Conservation (phyloP, 2,113 vertebrate species). For the Oryzias javanicus region DNA sequence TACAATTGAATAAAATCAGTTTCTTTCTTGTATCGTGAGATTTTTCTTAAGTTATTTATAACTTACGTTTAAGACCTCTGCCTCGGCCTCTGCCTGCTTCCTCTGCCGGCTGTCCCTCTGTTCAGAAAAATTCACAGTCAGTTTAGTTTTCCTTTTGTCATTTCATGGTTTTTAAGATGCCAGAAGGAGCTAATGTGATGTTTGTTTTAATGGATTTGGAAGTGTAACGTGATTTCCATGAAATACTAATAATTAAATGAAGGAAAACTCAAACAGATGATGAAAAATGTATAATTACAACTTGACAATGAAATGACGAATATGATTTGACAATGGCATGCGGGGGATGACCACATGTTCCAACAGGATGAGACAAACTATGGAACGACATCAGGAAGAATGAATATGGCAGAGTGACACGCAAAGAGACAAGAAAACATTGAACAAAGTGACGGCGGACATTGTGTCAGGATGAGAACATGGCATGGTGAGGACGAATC, state of each 20-base stretch:
- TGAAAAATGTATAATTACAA: not conserved
- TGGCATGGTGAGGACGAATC: slow-evolving; percentile 27
- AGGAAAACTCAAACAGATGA: not conserved
- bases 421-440: slow-evolving; percentile 18
- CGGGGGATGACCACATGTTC: slow-evolving; percentile 11
- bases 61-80: slow-evolving; percentile 86
- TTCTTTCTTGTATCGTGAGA: not conserved
- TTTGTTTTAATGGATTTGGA: not conserved
- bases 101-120: slow-evolving; percentile 91
- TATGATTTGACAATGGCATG: not conserved
- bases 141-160: not conserved
- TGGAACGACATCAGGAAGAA: slow-evolving; percentile 20
- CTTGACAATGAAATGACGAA: not conserved
- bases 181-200: not conserved
- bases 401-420: slow-evolving; percentile 25
- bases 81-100: slow-evolving; percentile 85
- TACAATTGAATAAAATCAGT: not conserved
- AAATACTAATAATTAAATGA: slow-evolving; percentile 10
- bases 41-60: not conserved
- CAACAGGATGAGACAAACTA: slow-evolving; percentile 34
- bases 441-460: slow-evolving; percentile 5
- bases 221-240: slow-evolving; percentile 1
- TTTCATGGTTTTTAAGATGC: not conserved
- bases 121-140: slow-evolving; percentile 46
- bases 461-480: slow-evolving; percentile 31